Evolutionary conservation across 1,140 invertebrate genomes (phyloP), one percentile per base, ranked within the genome.

Genomic region (Brachystomella parvula): DNA sequence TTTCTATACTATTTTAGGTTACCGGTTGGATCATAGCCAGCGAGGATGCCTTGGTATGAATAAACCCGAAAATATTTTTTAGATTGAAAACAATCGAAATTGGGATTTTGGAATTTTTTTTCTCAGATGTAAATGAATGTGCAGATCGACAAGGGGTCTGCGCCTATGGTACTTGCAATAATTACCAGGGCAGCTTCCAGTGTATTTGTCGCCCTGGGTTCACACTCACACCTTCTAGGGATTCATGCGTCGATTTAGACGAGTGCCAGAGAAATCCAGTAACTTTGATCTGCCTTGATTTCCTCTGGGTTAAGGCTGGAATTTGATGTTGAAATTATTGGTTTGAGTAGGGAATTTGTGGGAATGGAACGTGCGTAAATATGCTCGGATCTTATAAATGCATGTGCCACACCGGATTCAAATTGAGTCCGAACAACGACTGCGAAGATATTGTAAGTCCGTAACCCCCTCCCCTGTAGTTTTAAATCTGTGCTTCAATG

Each of bases 351-450:
- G 57, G 26, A 59, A 32, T 91, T 0, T 90, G 89, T 72, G 80
- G 79, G 60, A 87, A 90, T n/a, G 89, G 89, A n/a, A 89, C 86
- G 0, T 94, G 91, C 76, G 79, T 90, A 28, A 91, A 91, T 75
- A 83, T 83, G 3, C 79, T 85, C 49, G 89, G 89, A 2, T 84
- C 83, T 17, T 92, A 89, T 78, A 83, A 85, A 64, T 94, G 90
- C 75, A 65, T 65, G 33, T 79, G 78, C 68, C 77, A 71, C 29
- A 63, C 72, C 21, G 77, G 77, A 19, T 82, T 78, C 29, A 84
- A 84, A 74, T 47, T 71, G 6, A 68, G 66, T 63, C 19, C 64
- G 17, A 71, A 89, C 73, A 89, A 90, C 68, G 89, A 93, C 75
- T 94, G 91, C 72, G 82, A 86, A 63, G 89, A 87, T 89, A 77